phyloP scores from a whole-genome alignment of 2,113 vertebrate species.

The Rhabdornis inornatus region DNA sequence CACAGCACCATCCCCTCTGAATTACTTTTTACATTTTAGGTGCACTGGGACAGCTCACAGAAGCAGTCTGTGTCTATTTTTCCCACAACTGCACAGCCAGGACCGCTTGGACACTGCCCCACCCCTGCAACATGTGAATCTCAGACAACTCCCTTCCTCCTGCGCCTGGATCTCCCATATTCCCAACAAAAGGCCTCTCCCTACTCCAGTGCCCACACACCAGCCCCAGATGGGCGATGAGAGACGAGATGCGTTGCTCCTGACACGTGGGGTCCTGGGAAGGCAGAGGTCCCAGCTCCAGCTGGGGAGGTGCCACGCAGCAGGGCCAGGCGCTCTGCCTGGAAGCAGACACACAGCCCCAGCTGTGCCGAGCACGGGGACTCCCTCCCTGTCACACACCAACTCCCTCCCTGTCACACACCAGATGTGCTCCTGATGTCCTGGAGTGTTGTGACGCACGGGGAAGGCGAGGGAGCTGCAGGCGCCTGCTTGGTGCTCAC shows the following conservation, averaged over 20 bases:
- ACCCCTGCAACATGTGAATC: rapidly evolving
- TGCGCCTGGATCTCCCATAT: neutral
- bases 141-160: neutral
- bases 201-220: neutral
- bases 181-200: neutral
- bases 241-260: rapidly evolving
- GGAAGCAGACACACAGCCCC: neutral
- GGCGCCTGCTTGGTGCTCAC: rapidly evolving
- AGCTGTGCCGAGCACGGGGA: neutral
- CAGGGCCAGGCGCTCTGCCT: neutral
- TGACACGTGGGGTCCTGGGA: neutral
- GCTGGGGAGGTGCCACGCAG: neutral
- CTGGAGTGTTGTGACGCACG: rapidly evolving
- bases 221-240: neutral
- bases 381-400: neutral
- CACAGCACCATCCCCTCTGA: neutral
- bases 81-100: neutral
- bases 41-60: neutral
- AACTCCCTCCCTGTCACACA: neutral
- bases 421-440: conserved; percentile 31
- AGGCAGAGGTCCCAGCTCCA: neutral
- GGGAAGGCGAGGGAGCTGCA: neutral
- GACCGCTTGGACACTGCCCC: rapidly evolving
- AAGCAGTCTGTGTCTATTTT: neutral
- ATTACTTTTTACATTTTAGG: neutral